phyloP scores from a whole-genome alignment of 2,113 vertebrate species.

The Oreocharis arfaki region DNA sequence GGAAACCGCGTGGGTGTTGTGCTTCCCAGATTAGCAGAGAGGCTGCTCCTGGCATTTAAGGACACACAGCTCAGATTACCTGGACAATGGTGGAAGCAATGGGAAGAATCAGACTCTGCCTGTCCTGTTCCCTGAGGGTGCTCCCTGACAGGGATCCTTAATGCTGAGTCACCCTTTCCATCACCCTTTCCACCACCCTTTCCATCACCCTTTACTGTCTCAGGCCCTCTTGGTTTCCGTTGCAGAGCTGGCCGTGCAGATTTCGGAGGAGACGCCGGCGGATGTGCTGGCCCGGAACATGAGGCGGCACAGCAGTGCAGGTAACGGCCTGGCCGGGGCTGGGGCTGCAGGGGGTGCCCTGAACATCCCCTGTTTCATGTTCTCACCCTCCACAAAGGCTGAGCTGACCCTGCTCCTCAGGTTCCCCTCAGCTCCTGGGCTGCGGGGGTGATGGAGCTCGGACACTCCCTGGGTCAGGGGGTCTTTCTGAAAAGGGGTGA shows the following conservation, averaged over 20 bases:
- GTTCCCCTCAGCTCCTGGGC: neutral
- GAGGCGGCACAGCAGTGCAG: conserved; percentile 80
- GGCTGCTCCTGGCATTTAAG: neutral
- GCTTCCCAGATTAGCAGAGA: neutral
- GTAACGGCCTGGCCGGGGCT: conserved; percentile 34
- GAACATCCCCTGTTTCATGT: fast-evolving
- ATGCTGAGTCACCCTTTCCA: neutral
- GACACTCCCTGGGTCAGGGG: neutral
- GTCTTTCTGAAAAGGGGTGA: neutral
- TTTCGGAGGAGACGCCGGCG: conserved; percentile 87
- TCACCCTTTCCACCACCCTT: neutral
- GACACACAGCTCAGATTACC: neutral
- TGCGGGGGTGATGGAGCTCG: fast-evolving
- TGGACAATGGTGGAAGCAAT: neutral
- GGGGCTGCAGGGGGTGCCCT: neutral
- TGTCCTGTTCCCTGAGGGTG: neutral
- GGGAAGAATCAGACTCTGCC: neutral
- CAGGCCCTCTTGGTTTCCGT: neutral
- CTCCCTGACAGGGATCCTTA: neutral
- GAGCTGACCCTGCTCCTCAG: neutral
- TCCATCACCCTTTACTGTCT: neutral
- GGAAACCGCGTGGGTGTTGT: neutral
- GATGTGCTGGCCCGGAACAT: conserved; percentile 90
- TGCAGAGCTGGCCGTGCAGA: conserved; percentile 85
- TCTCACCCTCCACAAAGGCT: neutral